Evolutionary conservation across 2,797 vertebrate genomes (phyloP).

Genomic region (Takifugu ocellatus): DNA sequence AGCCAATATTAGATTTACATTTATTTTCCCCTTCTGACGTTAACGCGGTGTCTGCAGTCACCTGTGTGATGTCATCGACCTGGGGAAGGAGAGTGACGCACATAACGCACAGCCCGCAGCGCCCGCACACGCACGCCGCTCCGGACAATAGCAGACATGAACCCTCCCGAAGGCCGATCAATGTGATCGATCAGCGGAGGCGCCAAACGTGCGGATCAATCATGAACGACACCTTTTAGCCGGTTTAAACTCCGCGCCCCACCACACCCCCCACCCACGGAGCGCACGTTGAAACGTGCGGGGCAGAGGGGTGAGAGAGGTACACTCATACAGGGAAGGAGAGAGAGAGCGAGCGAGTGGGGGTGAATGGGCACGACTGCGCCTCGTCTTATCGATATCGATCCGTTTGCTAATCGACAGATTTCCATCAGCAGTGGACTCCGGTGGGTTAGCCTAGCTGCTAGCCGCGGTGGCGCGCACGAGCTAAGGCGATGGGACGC

Average conservation of each 20-base stretch:
- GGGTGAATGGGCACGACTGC: slow-evolving; percentile 33
- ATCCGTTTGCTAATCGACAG: slow-evolving; percentile 33
- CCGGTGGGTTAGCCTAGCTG: background rate
- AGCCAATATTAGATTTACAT: slow-evolving; percentile 70
- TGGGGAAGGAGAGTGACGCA: slow-evolving; percentile 25
- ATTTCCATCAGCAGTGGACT: slow-evolving; percentile 13
- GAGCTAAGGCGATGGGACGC: background rate
- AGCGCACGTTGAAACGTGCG: slow-evolving; percentile 52
- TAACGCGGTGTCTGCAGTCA: slow-evolving; percentile 31
- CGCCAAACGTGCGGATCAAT: no score
- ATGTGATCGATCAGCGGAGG: no score
- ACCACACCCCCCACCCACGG: background rate
- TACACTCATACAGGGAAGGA: slow-evolving; percentile 2
- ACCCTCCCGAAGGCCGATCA: no score
- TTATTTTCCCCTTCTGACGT: slow-evolving; percentile 48
- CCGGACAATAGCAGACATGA: background rate
- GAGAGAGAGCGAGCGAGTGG: slow-evolving; percentile 44
- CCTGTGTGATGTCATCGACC: slow-evolving; percentile 55
- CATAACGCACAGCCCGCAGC: slow-evolving; percentile 6
- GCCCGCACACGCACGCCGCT: background rate
- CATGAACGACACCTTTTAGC: slow-evolving; percentile 13
- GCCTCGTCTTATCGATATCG: slow-evolving; percentile 46
- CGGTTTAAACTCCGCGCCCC: slow-evolving; percentile 6
- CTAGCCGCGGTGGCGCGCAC: no score
- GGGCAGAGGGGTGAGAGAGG: slow-evolving; percentile 18